Conservation (phyloP, 2,113 vertebrate genomes). For the Butorides virescens region DNA sequence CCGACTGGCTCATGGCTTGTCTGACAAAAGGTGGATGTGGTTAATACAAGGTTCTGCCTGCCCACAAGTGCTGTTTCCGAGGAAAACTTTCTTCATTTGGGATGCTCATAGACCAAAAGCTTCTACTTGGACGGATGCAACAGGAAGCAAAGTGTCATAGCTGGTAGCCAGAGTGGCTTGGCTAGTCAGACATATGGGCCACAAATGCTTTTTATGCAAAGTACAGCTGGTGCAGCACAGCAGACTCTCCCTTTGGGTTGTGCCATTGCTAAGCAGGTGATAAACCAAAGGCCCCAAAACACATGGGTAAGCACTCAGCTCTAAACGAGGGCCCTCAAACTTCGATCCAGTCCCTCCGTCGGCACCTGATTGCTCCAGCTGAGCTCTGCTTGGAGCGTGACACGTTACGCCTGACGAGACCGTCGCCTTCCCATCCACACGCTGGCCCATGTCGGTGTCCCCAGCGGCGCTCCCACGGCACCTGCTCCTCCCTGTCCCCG, state of each 20-base stretch:
- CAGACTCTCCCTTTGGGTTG: background rate
- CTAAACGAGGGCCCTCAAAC: background rate
- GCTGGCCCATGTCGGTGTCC: rapidly evolving
- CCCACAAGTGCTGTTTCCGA: background rate
- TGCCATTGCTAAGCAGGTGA: background rate
- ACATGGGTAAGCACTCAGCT: background rate
- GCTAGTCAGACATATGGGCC: background rate
- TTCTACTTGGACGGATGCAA: background rate
- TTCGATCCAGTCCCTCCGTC: background rate
- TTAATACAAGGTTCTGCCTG: background rate
- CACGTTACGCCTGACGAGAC: rapidly evolving
- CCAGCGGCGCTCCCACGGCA: rapidly evolving
- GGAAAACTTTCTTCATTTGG: background rate
- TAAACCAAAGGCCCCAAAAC: background rate
- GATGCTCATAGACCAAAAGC: background rate
- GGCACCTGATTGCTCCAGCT: background rate
- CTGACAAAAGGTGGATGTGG: background rate
- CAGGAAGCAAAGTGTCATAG: background rate
- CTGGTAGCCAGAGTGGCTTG: background rate
- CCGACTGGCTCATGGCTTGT: background rate
- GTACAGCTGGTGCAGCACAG: background rate
- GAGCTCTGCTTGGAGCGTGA: background rate
- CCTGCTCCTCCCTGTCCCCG: background rate
- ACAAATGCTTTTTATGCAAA: background rate
- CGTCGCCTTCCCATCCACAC: background rate